A percentile compares a stretch with the other conserved stretches of the same genome.
These are phyloP conservation scores for Apeira syringaria DNA, from an alignment of 2,888 invertebrate genomes.

Conservation along the genomic window DNA sequence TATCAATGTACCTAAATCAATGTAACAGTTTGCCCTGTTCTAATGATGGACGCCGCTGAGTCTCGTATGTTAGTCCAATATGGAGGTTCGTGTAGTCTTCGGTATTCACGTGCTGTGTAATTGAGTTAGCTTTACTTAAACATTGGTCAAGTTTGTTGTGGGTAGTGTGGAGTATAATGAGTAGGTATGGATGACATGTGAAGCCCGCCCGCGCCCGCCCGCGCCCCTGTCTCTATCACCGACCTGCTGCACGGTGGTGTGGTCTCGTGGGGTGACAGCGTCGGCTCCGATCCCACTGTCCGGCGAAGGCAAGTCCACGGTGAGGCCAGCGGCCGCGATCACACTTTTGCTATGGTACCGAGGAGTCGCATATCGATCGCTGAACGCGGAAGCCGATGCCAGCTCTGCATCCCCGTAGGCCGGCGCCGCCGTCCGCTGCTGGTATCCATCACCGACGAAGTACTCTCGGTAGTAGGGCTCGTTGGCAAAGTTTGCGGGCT, in stretches of 20 bases:
- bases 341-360: constrained; percentile 89
- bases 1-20: constrained; percentile 43
- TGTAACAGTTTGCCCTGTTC: constrained; percentile 1
- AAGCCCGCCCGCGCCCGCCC: constrained; percentile 77
- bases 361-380: constrained; percentile 87
- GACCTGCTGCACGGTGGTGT: constrained; percentile 95
- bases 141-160: constrained; percentile 26
- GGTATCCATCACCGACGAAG: constrained; percentile 86
- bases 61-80: constrained; percentile 3
- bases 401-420: constrained; percentile 82
- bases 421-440: constrained; percentile 84
- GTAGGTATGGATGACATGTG: constrained; percentile 39
- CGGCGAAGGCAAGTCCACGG: constrained; percentile 97
- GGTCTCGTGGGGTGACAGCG: constrained; percentile 95
- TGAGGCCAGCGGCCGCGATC: constrained; percentile 91
- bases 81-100: no score
- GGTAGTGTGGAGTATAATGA: constrained; percentile 36
- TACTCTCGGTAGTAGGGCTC: constrained; percentile 93
- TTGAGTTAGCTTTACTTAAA: background rate
- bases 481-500: constrained; percentile 85
- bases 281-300: constrained; percentile 98
- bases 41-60: constrained; percentile 4
- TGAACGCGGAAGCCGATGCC: constrained; percentile 85
- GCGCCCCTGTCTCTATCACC: constrained; percentile 69
- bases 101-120: no score